Evolutionary conservation across 2,888 invertebrate species (phyloP).

Genomic region (Hydrotaea diabolus): DNA sequence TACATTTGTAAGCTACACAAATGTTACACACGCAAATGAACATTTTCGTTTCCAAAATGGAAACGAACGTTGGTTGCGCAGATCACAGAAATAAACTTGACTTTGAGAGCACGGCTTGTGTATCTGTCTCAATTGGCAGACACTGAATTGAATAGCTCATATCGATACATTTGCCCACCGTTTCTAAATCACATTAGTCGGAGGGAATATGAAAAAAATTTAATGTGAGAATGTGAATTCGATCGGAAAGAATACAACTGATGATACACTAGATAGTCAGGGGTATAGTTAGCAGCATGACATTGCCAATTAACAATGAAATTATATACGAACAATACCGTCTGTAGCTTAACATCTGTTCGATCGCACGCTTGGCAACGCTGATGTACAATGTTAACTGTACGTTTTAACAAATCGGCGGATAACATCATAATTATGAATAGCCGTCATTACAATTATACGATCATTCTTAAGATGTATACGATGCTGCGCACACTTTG

Average conservation of each 20-base stretch:
- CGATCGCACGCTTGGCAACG: conserved; percentile 45
- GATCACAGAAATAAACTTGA: neutral
- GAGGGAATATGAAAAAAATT: neutral
- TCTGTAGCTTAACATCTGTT: conserved; percentile 16
- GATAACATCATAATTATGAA: conserved; percentile 25
- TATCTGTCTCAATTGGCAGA: neutral
- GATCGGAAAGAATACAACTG: neutral
- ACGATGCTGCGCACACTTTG: too few relatives aligned
- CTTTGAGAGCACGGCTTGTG: neutral
- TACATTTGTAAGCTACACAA: neutral
- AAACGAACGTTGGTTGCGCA: neutral
- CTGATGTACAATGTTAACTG: conserved; percentile 44
- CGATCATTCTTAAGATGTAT: conserved; percentile 5
- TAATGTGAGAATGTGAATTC: neutral
- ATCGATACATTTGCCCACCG: neutral
- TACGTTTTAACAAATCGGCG: conserved; percentile 47
- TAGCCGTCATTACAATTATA: neutral
- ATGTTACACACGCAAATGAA: neutral
- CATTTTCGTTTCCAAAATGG: neutral
- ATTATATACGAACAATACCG: neutral
- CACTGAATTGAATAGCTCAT: neutral
- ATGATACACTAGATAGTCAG: neutral
- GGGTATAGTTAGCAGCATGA: neutral
- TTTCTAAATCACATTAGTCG: neutral
- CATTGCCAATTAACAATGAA: neutral